phyloP scores from a whole-genome alignment of 30 jellyfish, hydroid and myxozoan genomes.

The Rhopilema esculentum region DNA sequence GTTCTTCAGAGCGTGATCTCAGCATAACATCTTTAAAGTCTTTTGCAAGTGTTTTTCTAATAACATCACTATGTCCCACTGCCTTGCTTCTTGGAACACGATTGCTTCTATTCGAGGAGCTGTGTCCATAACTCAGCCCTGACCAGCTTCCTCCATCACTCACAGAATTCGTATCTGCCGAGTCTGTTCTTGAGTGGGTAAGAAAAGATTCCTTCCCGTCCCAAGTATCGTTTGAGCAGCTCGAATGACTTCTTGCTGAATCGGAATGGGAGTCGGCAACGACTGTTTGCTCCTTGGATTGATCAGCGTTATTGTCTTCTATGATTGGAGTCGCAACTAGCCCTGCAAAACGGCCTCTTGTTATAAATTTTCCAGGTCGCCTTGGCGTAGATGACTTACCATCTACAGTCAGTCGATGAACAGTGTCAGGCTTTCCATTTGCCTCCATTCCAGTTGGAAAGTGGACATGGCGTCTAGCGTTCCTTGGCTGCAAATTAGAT shows the following conservation, averaged over 20 bases:
- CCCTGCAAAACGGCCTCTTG: slow-evolving; percentile 59
- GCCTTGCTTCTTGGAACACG: neutral
- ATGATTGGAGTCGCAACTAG: slow-evolving; percentile 45
- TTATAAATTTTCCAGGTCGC: slow-evolving; percentile 22
- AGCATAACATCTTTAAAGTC: slow-evolving; percentile 60
- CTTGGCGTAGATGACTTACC: neutral
- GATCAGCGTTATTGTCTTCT: slow-evolving; percentile 1
- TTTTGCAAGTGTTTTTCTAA: slow-evolving; percentile 63
- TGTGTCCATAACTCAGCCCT: slow-evolving; percentile 50
- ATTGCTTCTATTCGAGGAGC: slow-evolving; percentile 13
- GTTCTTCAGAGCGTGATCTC: slow-evolving; percentile 62
- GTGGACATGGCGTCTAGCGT: slow-evolving; percentile 40
- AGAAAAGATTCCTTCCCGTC: slow-evolving; percentile 60
- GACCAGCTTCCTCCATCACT: slow-evolving; percentile 81
- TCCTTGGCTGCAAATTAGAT: neutral
- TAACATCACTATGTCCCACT: slow-evolving; percentile 47
- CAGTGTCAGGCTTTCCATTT: neutral
- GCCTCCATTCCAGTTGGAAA: slow-evolving; percentile 24
- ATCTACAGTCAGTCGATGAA: neutral
- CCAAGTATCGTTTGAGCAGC: slow-evolving; percentile 79
- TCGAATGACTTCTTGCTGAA: slow-evolving; percentile 67
- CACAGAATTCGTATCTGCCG: slow-evolving; percentile 44
- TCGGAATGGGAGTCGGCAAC: slow-evolving; percentile 50
- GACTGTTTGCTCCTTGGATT: slow-evolving; percentile 3
- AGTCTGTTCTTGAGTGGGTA: slow-evolving; percentile 64